Evolutionary conservation across 2,888 invertebrate genomes (phyloP).

Genomic region (Eristalis tenax): DNA sequence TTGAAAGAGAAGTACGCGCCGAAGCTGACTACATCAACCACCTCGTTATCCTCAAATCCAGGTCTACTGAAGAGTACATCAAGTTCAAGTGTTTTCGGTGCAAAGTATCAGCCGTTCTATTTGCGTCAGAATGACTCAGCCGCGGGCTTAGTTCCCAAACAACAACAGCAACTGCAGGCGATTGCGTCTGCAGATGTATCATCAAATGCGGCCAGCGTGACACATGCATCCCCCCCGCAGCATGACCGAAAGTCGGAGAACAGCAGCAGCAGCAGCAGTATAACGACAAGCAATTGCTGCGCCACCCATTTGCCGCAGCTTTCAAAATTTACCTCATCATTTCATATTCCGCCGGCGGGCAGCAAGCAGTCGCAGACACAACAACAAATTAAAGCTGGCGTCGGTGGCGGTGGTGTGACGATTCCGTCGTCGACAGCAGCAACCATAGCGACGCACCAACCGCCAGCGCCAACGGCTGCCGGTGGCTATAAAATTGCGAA

Average conservation of each 20-base stretch:
- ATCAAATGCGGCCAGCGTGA: constrained; percentile 36
- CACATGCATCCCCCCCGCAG: constrained; percentile 76
- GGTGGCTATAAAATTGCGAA: constrained; percentile 74
- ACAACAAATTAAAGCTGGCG: constrained; percentile 43
- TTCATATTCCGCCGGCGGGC: constrained; percentile 77
- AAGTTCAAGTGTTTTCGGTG: constrained; percentile 79
- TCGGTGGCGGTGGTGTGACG: constrained; percentile 2
- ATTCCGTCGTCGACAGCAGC: constrained; percentile 20
- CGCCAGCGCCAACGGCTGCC: constrained; percentile 20
- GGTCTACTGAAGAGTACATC: constrained; percentile 80
- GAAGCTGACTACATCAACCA: constrained; percentile 57
- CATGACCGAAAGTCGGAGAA: constrained; percentile 80
- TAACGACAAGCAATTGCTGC: constrained; percentile 79
- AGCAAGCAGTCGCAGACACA: constrained; percentile 58
- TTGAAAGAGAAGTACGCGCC: constrained; percentile 57
- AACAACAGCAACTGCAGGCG: constrained; percentile 71
- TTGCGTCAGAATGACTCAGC: constrained; percentile 71
- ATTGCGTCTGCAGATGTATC: constrained; percentile 43
- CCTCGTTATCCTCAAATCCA: constrained; percentile 61
- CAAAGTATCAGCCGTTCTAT: constrained; percentile 75
- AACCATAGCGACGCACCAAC: constrained; percentile 46
- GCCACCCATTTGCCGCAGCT: constrained; percentile 79
- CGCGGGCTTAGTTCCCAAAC: constrained; percentile 73
- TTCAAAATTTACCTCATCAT: constrained; percentile 79
- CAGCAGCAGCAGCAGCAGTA: constrained; percentile 79